A percentile compares a stretch with the other conserved stretches of the same genome.
phyloP scores from a whole-genome alignment of 2,888 invertebrate species.

The Pheosia tremula region DNA sequence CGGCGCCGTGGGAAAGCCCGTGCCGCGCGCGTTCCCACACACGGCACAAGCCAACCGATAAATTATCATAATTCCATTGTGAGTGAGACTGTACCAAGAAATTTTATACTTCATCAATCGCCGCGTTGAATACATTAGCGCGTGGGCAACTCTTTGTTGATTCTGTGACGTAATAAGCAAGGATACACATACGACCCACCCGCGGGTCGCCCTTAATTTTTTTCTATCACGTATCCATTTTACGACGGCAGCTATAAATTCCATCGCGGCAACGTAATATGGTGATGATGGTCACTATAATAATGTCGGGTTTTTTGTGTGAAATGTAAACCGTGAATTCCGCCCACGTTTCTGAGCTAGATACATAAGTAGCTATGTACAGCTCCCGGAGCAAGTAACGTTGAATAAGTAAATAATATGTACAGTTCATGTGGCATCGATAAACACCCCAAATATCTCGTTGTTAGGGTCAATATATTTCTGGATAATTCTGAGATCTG shows the following conservation, averaged over 20 bases:
- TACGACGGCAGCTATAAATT: conserved; percentile 61
- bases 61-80: conserved; percentile 85
- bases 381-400: conserved; percentile 28
- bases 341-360: conserved; percentile 40
- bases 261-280: conserved; percentile 46
- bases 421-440: conserved; percentile 27
- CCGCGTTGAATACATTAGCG: conserved; percentile 83
- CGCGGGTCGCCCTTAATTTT: conserved; percentile 51
- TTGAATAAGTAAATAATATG: conserved; percentile 34
- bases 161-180: conserved; percentile 55
- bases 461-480: conserved; percentile 13
- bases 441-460: conserved; percentile 22
- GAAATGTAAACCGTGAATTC: conserved; percentile 45
- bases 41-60: conserved; percentile 84
- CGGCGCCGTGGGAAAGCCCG: conserved; percentile 82
- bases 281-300: conserved; percentile 39
- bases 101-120: conserved; percentile 85
- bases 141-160: conserved; percentile 79
- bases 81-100: conserved; percentile 84
- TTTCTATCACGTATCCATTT: conserved; percentile 64
- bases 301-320: conserved; percentile 44
- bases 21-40: conserved; percentile 85
- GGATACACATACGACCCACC: conserved; percentile 47
- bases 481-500: conserved; percentile 9
- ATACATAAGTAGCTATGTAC: conserved; percentile 34